Conservation (phyloP, 2,888 invertebrate genomes). For the Hypomecis atomaria region DNA sequence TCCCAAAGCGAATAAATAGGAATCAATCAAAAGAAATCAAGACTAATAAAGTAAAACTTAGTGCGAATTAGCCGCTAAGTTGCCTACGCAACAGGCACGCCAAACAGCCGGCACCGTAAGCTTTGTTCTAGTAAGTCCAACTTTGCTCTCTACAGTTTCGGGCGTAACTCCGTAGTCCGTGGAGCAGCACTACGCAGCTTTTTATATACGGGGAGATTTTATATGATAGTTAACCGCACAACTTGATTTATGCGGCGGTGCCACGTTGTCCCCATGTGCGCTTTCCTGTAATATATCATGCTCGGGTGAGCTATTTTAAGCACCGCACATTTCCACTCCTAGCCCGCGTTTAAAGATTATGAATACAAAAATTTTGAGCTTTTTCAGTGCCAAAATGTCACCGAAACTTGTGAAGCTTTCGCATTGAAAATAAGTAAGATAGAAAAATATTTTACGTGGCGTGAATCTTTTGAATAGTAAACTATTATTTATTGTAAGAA, state of each 20-base stretch:
- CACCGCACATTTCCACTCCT: slow-evolving; percentile 32
- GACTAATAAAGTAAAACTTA: too few relatives aligned
- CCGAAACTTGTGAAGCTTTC: slow-evolving; percentile 17
- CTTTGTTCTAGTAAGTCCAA: neutral
- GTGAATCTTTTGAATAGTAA: slow-evolving; percentile 23
- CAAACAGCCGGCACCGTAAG: neutral
- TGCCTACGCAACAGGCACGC: slow-evolving; percentile 1
- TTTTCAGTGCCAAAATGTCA: slow-evolving; percentile 5
- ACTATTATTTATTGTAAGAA: slow-evolving; percentile 21
- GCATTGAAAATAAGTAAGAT: slow-evolving; percentile 20
- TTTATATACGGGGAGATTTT: slow-evolving; percentile 20
- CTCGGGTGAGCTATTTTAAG: slow-evolving; percentile 38
- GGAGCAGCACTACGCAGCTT: slow-evolving; percentile 8
- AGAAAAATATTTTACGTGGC: slow-evolving; percentile 24
- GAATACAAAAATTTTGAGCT: slow-evolving; percentile 23
- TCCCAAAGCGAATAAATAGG: too few relatives aligned
- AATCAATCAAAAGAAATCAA: too few relatives aligned
- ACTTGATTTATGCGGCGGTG: slow-evolving; percentile 30
- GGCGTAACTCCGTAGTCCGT: neutral
- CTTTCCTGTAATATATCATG: slow-evolving; percentile 38
- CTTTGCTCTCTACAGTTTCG: slow-evolving; percentile 8
- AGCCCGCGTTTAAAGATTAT: slow-evolving; percentile 24
- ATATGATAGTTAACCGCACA: slow-evolving; percentile 23
- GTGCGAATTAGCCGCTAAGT: too few relatives aligned
- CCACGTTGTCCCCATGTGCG: slow-evolving; percentile 31